phyloP scores from a whole-genome alignment of 1,140 invertebrate species.

The Wiebesia pumilae region DNA sequence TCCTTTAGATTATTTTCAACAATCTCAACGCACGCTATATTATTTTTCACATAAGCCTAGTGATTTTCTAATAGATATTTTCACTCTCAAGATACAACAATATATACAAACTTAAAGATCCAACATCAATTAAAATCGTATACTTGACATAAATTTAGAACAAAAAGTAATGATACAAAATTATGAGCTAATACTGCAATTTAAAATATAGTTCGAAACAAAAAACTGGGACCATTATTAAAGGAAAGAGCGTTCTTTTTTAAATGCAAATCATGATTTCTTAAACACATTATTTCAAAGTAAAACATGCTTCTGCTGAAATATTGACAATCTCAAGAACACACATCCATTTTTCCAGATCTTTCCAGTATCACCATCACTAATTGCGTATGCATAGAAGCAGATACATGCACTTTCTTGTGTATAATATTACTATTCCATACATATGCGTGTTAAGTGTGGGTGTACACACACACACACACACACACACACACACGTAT shows the following conservation, averaged over 20 bases:
- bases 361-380: constrained; percentile 23
- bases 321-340: constrained; percentile 47
- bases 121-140: constrained; percentile 17
- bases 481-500: constrained; percentile 23
- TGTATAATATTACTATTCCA: constrained; percentile 53
- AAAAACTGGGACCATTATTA: constrained; percentile 15
- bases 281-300: constrained; percentile 26
- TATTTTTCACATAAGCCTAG: constrained; percentile 43
- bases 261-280: constrained; percentile 47
- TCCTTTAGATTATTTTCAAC: constrained; percentile 49
- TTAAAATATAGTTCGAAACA: constrained; percentile 45
- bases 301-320: constrained; percentile 35
- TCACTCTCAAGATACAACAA: constrained; percentile 51
- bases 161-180: constrained; percentile 22
- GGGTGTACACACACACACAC: constrained; percentile 36
- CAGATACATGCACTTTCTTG: constrained; percentile 37
- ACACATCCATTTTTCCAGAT: constrained; percentile 40
- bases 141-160: constrained; percentile 33
- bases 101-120: constrained; percentile 51
- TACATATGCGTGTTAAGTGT: constrained; percentile 19
- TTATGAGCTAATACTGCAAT: constrained; percentile 49
- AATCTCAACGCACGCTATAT: constrained; percentile 42
- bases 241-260: constrained; percentile 28
- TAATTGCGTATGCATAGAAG: constrained; percentile 40
- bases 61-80: constrained; percentile 45